These are phyloP conservation scores for Hemichromis elongatus DNA, from an alignment of 2,113 vertebrate species.

Conservation along the genomic window DNA sequence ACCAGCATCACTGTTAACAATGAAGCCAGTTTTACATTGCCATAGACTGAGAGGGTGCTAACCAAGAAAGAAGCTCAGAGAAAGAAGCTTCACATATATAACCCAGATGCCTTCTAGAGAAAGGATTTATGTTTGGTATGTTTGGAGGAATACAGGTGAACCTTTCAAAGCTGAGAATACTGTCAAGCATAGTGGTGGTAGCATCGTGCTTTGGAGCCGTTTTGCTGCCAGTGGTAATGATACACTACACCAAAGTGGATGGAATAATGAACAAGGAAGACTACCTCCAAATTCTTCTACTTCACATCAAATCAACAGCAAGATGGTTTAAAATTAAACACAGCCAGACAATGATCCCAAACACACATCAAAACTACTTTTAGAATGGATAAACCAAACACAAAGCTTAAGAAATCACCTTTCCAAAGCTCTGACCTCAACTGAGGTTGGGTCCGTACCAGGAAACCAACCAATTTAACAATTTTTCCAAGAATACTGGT, in stretches of 20 bases:
- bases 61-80: background rate
- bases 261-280: too few species aligned
- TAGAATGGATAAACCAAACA: background rate
- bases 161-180: background rate
- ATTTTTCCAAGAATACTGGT: background rate
- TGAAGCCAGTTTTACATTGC: background rate
- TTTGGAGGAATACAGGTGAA: background rate
- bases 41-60: background rate
- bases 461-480: background rate
- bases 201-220: background rate
- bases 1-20: background rate
- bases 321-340: background rate
- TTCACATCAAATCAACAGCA: too few species aligned
- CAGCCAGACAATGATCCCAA: background rate
- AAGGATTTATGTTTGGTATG: background rate
- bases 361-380: background rate
- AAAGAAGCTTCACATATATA: background rate
- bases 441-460: fast-evolving
- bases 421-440: background rate
- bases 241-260: background rate
- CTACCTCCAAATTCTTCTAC: too few species aligned
- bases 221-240: background rate
- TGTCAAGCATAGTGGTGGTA: fast-evolving
- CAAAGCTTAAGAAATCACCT: background rate
- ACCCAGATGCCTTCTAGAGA: background rate